A percentile compares a stretch with the other conserved stretches of the same genome.
phyloP scores from a whole-genome alignment of 2,888 invertebrate species.

The Trichopria drosophilae region DNA sequence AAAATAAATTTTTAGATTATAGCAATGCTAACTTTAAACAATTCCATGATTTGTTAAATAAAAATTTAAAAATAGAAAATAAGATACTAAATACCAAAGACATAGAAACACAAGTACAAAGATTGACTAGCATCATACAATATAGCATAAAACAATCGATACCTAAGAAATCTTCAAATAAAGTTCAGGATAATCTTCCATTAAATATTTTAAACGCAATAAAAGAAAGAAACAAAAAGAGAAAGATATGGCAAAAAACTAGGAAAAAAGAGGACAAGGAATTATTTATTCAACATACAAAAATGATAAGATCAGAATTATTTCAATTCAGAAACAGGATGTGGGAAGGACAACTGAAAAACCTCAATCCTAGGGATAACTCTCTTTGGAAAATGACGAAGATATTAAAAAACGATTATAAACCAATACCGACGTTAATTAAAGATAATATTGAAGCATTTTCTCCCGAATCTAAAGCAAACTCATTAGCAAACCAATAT shows the following conservation, averaged over 20 bases:
- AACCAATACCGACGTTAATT: constrained; percentile 16
- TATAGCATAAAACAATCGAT: constrained; percentile 17
- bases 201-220: constrained; percentile 15
- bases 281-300: constrained; percentile 5
- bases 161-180: neutral
- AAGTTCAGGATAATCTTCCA: constrained; percentile 20
- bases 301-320: constrained; percentile 20
- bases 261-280: constrained; percentile 3
- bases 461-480: no score
- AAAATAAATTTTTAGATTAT: constrained; percentile 15
- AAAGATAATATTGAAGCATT: no score
- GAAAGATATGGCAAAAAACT: constrained; percentile 19
- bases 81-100: neutral
- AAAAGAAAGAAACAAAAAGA: constrained; percentile 10
- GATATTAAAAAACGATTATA: no score
- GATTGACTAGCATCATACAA: constrained; percentile 23
- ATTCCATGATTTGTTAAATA: constrained; percentile 20
- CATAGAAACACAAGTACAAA: no score
- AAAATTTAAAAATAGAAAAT: constrained; percentile 16
- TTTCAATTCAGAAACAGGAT: constrained; percentile 13
- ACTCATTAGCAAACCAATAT: no score
- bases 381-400: no score
- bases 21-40: constrained; percentile 21
- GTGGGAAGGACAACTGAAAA: constrained; percentile 13
- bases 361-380: constrained; percentile 16